Conservation (phyloP, 2,797 vertebrate genomes). For the Eremophila alpestris region DNA sequence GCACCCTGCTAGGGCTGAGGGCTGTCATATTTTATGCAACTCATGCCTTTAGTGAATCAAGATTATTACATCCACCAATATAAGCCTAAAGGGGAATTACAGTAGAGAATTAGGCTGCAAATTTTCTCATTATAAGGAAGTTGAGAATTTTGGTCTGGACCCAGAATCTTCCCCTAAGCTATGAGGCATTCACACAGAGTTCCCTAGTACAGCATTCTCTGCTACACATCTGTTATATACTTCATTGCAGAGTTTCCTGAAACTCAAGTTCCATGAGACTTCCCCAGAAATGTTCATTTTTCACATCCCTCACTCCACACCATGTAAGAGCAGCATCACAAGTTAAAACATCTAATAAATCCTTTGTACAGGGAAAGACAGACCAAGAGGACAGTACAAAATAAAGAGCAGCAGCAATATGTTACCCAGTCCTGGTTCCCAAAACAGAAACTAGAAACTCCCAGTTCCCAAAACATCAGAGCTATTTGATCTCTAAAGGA, state of each 20-base stretch:
- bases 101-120: background rate
- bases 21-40: constrained; percentile 18
- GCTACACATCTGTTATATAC: background rate
- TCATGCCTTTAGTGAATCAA: constrained; percentile 6
- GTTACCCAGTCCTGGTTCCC: background rate
- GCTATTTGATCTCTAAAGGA: background rate
- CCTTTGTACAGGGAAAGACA: background rate
- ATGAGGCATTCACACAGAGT: background rate
- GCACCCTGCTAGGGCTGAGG: background rate
- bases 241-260: background rate
- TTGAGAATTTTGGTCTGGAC: background rate
- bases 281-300: background rate
- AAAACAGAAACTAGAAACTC: background rate
- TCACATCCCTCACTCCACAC: background rate
- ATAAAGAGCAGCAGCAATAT: background rate
- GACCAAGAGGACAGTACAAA: background rate
- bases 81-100: background rate
- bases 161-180: background rate
- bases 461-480: background rate
- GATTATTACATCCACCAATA: background rate
- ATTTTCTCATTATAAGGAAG: background rate
- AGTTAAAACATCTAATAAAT: background rate
- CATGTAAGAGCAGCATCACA: background rate
- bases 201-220: background rate
- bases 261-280: background rate